phyloP scores from a whole-genome alignment of 2,113 vertebrate genomes.

The Psilopsiagon aurifrons region DNA sequence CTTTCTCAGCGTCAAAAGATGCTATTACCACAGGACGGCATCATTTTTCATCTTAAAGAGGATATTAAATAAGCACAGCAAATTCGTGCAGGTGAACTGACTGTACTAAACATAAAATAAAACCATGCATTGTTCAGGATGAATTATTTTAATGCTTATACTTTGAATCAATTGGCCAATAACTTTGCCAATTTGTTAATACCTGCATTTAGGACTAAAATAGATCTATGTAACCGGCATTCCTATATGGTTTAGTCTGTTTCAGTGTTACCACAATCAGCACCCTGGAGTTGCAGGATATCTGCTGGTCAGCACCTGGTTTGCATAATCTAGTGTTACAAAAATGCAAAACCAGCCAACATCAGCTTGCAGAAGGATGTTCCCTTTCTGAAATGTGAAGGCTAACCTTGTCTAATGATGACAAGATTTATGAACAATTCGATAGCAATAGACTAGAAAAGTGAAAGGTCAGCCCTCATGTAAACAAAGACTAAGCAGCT shows the following conservation, averaged over 20 bases:
- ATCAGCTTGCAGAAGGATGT: not conserved
- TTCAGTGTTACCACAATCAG: not conserved
- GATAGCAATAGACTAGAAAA: constrained; percentile 37
- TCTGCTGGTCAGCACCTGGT: constrained; percentile 49
- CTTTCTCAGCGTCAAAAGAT: constrained; percentile 73
- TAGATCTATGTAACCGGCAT: not conserved
- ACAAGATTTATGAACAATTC: constrained; percentile 44
- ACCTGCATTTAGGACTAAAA: constrained; percentile 58
- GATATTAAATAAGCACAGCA: constrained; percentile 77
- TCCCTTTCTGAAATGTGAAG: constrained; percentile 16
- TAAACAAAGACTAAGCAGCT: constrained; percentile 28
- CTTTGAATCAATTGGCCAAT: constrained; percentile 72
- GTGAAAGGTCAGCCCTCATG: not conserved
- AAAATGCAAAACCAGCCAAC: not conserved
- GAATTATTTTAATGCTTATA: constrained; percentile 74
- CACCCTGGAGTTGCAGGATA: not conserved
- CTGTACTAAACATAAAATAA: constrained; percentile 72
- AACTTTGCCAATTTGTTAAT: constrained; percentile 68
- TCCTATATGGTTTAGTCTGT: not conserved
- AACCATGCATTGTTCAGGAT: constrained; percentile 69
- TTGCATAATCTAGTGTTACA: constrained; percentile 32
- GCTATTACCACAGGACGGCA: constrained; percentile 67
- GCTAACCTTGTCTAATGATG: constrained; percentile 21
- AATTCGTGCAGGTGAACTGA: constrained; percentile 70
- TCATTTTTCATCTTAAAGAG: constrained; percentile 77